phyloP scores from a whole-genome alignment of 2,797 vertebrate genomes.

The Malacoctenus gilli region DNA sequence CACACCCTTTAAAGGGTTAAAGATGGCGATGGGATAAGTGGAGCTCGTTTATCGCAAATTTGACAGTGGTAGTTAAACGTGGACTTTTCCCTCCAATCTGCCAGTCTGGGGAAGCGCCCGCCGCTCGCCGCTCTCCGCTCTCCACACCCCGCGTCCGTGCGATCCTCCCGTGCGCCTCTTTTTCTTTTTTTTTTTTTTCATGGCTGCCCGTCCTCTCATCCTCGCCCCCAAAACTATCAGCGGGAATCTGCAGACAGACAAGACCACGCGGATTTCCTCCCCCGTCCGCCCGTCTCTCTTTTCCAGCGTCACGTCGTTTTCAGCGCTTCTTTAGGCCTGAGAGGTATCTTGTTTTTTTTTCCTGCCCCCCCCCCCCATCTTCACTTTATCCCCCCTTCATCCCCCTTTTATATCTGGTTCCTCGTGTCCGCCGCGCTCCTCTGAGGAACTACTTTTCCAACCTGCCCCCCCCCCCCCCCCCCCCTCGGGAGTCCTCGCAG shows the following conservation, averaged over 20 bases:
- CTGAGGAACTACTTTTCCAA: slow-evolving; percentile 44
- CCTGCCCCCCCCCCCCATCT: slow-evolving; percentile 15
- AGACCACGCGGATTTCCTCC: slow-evolving; percentile 31
- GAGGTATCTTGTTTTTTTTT: not conserved
- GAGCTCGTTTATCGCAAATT: slow-evolving; percentile 73
- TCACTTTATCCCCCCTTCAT: slow-evolving; percentile 8
- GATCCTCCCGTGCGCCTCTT: too few relatives aligned
- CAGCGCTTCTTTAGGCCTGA: slow-evolving; percentile 14
- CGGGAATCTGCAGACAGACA: slow-evolving; percentile 13
- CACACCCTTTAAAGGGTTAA: slow-evolving; percentile 73
- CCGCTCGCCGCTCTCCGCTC: slow-evolving; percentile 35
- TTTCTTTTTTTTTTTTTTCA: slow-evolving; percentile 35
- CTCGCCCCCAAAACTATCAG: slow-evolving; percentile 25
- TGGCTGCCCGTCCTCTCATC: slow-evolving; percentile 26
- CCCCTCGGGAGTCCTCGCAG: slow-evolving; percentile 51
- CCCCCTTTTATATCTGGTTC: too few relatives aligned
- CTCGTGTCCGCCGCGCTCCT: not conserved
- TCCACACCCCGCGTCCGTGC: too few relatives aligned
- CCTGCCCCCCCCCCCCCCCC: slow-evolving; percentile 35
- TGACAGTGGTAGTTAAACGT: slow-evolving; percentile 73
- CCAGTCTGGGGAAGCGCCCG: slow-evolving; percentile 56
- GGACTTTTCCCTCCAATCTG: slow-evolving; percentile 62
- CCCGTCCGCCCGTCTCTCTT: not conserved
- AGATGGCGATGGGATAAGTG: slow-evolving; percentile 74
- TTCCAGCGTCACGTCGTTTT: slow-evolving; percentile 6